A percentile compares a stretch with the other conserved stretches of the same genome.
phyloP scores from a whole-genome alignment of 2,113 vertebrate genomes.

The Fregata magnificens region DNA sequence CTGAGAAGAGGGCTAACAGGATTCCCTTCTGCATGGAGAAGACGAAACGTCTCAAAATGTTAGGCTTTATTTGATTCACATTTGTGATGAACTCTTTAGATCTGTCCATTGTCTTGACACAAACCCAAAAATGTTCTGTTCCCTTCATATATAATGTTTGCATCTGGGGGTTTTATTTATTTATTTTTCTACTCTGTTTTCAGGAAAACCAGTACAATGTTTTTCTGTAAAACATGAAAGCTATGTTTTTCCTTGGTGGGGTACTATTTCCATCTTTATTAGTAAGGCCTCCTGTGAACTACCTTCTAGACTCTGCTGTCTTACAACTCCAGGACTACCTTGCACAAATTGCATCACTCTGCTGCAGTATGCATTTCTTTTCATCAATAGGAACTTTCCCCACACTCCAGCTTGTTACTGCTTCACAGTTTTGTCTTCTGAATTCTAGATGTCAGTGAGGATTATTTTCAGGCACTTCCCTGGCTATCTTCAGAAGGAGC shows the following conservation, averaged over 20 bases:
- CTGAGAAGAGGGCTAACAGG: neutral
- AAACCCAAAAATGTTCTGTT: neutral
- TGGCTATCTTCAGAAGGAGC: neutral
- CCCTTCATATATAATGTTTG: neutral
- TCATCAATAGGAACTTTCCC: neutral
- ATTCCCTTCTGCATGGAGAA: neutral
- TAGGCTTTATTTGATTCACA: neutral
- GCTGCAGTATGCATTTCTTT: neutral
- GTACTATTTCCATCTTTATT: neutral
- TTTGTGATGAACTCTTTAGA: neutral
- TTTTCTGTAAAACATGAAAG: neutral
- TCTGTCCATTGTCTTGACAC: neutral
- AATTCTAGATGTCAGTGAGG: neutral
- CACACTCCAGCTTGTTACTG: neutral
- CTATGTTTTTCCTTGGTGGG: neutral
- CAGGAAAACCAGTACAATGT: neutral
- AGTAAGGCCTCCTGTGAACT: neutral
- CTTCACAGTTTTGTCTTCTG: neutral
- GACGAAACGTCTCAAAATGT: neutral
- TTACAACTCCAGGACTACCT: neutral
- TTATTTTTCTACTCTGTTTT: neutral
- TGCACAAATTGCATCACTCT: neutral
- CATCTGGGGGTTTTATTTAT: neutral
- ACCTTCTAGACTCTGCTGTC: neutral
- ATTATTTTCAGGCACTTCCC: neutral